Evolutionary conservation across 1,140 invertebrate species (phyloP).

Genomic region (Mamestra configurata): DNA sequence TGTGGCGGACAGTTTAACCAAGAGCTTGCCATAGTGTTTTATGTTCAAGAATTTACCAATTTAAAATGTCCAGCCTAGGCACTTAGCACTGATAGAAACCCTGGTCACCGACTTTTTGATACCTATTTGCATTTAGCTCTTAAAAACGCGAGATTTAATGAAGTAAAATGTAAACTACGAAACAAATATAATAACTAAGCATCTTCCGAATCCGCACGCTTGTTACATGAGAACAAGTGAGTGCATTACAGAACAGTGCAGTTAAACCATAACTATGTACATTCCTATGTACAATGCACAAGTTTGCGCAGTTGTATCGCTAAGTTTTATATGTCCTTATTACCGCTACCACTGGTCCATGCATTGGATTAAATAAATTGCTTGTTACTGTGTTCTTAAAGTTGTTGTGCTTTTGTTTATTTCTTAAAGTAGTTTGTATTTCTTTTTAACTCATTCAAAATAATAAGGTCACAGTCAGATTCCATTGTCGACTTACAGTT

Average conservation of each 20-base stretch:
- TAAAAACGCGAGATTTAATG: no score
- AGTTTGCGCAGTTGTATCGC: constrained; percentile 26
- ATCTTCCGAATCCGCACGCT: background rate
- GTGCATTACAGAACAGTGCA: constrained; percentile 19
- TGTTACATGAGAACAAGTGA: constrained; percentile 9
- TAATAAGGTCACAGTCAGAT: no score
- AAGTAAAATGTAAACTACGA: background rate
- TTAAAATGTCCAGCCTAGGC: no score
- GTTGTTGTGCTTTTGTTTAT: background rate
- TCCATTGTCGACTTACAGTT: no score
- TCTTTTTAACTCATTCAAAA: no score
- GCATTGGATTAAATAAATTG: constrained; percentile 9
- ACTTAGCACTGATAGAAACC: no score
- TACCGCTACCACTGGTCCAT: constrained; percentile 1
- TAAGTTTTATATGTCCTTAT: constrained; percentile 33
- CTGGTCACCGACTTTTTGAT: no score
- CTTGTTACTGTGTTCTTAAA: background rate
- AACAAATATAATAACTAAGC: constrained; percentile 8
- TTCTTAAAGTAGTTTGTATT: no score
- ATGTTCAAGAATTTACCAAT: no score
- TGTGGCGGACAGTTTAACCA: no score
- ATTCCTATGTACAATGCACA: background rate
- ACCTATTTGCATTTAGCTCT: no score
- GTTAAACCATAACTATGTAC: background rate
- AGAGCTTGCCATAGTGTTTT: no score